Evolutionary conservation across 1,140 invertebrate species (phyloP).

Genomic region (Nomia melanderi): DNA sequence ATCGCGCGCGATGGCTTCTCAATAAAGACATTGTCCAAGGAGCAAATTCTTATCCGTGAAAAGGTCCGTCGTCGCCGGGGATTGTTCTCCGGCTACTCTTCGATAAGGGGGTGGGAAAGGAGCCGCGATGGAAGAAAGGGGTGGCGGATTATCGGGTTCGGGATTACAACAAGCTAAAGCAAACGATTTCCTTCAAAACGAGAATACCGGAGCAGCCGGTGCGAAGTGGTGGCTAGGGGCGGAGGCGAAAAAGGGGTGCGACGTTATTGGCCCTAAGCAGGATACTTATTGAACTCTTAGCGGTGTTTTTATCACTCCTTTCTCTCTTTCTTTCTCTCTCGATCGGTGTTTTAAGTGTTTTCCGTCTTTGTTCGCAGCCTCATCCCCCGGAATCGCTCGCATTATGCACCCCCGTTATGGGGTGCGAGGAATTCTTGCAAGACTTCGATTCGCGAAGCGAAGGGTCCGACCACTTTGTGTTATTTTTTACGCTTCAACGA

Average conservation of each 20-base stretch:
- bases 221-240: constrained; percentile 44
- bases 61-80: constrained; percentile 54
- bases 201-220: constrained; percentile 39
- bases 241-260: constrained; percentile 47
- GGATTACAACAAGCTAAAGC: constrained; percentile 73
- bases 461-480: constrained; percentile 63
- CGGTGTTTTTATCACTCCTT: constrained; percentile 72
- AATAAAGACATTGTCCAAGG: constrained; percentile 78
- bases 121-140: constrained; percentile 46
- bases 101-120: constrained; percentile 51
- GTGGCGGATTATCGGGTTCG: constrained; percentile 75
- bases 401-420: constrained; percentile 51
- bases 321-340: constrained; percentile 53
- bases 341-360: constrained; percentile 45
- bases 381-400: constrained; percentile 25
- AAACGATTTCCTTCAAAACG: constrained; percentile 76
- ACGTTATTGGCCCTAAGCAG: constrained; percentile 76
- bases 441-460: constrained; percentile 58
- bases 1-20: constrained; percentile 65
- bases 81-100: constrained; percentile 36
- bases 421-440: constrained; percentile 60
- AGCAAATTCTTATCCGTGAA: constrained; percentile 76
- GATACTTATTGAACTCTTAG: constrained; percentile 79
- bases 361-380: constrained; percentile 44
- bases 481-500: constrained; percentile 42